phyloP scores from a whole-genome alignment of 2,888 invertebrate genomes.

The Mesodorylaimus sp. region DNA sequence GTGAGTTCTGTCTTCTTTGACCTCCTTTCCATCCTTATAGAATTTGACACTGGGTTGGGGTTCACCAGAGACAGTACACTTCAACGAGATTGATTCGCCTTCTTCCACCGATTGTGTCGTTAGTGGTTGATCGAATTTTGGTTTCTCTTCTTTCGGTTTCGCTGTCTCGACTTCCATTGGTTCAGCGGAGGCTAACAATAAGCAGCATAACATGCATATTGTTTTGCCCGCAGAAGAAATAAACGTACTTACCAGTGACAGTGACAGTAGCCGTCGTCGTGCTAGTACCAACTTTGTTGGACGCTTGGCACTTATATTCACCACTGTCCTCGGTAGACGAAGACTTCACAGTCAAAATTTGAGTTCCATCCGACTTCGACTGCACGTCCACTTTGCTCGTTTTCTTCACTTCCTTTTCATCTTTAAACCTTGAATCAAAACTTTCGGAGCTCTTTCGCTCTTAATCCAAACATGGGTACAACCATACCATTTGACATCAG shows the following conservation, averaged over 20 bases:
- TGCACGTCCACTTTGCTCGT: not conserved
- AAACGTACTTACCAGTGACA: conserved; percentile 13
- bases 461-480: too few relatives aligned
- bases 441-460: too few relatives aligned
- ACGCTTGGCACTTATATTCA: conserved; percentile 16
- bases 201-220: not conserved
- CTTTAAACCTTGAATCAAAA: too few relatives aligned
- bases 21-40: conserved; percentile 62
- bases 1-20: conserved; percentile 77
- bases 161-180: not conserved
- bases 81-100: conserved; percentile 21
- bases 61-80: conserved; percentile 27
- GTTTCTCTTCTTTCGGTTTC: too few relatives aligned
- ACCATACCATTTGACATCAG: conserved; percentile 85
- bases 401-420: conserved; percentile 4
- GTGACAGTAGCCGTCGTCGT: conserved; percentile 16
- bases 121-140: too few relatives aligned
- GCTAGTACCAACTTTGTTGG: conserved; percentile 24
- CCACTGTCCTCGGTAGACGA: conserved; percentile 15
- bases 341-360: conserved; percentile 7
- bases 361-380: conserved; percentile 6
- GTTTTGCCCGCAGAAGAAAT: not conserved
- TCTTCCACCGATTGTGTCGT: too few relatives aligned
- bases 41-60: conserved; percentile 27
- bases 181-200: not conserved